Evolutionary conservation across 2,888 invertebrate species (phyloP).

Genomic region (Philaethria dido): DNA sequence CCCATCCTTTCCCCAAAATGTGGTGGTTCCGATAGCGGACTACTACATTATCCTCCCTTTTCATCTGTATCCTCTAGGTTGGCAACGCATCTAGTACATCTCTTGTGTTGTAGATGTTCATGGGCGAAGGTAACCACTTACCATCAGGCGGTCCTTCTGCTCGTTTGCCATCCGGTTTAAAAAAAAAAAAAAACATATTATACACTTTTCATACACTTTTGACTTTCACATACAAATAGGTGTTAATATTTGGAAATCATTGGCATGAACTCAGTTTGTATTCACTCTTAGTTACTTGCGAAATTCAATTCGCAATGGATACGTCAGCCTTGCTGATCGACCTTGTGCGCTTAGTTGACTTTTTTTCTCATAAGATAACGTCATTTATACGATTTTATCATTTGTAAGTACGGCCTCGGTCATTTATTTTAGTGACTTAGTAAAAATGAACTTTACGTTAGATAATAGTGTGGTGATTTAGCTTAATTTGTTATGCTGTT

Average conservation of each 20-base stretch:
- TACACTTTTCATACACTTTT: no score
- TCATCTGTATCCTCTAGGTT: no score
- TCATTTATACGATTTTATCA: constrained; percentile 35
- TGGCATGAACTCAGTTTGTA: constrained; percentile 24
- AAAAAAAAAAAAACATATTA: no score
- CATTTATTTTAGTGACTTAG: constrained; percentile 8
- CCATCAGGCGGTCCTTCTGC: no score
- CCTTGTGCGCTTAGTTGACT: constrained; percentile 52
- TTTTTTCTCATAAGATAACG: constrained; percentile 53
- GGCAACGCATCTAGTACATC: no score
- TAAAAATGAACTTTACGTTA: constrained; percentile 5
- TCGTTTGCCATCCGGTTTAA: no score
- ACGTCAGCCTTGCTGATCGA: constrained; percentile 46
- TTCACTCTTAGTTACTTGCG: constrained; percentile 31
- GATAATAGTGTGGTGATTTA: not conserved
- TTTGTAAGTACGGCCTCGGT: not conserved
- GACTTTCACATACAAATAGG: not conserved
- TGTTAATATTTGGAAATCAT: constrained; percentile 28
- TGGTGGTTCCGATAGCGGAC: no score
- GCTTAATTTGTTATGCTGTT: not conserved
- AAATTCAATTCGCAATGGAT: constrained; percentile 37
- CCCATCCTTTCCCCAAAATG: no score
- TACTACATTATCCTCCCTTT: no score
- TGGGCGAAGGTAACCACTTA: no score
- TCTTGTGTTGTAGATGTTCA: no score